Conservation (phyloP, 1,140 invertebrate species). For the Cydia fagiglandana region DNA sequence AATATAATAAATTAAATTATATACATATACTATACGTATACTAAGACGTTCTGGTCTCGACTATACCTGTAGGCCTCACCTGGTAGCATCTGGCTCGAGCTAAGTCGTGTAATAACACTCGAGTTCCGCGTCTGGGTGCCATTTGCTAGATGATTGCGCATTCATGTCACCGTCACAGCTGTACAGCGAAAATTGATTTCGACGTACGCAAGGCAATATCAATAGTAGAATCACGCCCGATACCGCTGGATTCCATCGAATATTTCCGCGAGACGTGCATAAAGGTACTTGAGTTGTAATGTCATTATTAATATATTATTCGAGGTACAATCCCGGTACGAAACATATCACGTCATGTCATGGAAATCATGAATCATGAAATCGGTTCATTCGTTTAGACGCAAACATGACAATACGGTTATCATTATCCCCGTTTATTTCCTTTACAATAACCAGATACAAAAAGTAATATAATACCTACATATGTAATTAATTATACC, state of each 20-base stretch:
- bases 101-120: conserved; percentile 32
- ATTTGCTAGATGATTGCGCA: conserved; percentile 34
- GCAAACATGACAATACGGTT: too few species aligned
- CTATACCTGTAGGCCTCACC: conserved; percentile 18
- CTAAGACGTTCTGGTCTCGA: conserved; percentile 2
- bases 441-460: too few species aligned
- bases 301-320: background rate
- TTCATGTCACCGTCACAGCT: conserved; percentile 33
- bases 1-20: background rate
- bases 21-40: background rate
- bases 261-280: background rate
- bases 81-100: conserved; percentile 27
- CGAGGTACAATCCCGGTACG: too few species aligned
- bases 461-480: too few species aligned
- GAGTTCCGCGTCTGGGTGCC: conserved; percentile 25
- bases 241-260: background rate
- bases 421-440: too few species aligned
- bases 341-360: too few species aligned
- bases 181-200: conserved; percentile 31
- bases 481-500: too few species aligned
- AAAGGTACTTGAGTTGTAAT: background rate
- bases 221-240: conserved; percentile 29
- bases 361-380: too few species aligned
- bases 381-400: too few species aligned
- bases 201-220: conserved; percentile 28